A percentile compares a stretch with the other conserved stretches of the same genome.
Conservation (phyloP, 2,797 vertebrate species). For the Champsocephalus gunnari region DNA sequence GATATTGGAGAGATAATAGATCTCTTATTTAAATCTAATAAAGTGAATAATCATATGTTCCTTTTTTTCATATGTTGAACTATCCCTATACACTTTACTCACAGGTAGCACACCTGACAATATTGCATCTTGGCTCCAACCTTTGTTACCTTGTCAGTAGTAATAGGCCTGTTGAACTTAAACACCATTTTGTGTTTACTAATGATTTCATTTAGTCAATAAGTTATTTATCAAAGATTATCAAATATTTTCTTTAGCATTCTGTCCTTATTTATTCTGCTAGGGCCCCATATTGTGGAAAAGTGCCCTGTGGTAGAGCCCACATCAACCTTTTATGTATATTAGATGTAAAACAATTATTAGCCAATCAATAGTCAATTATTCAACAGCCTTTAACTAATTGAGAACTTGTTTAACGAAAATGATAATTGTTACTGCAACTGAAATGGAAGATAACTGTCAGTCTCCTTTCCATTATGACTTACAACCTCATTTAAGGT, state of each 20-base stretch:
- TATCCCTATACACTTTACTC: conserved; percentile 63
- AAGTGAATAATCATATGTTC: neutral
- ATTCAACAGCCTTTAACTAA: neutral
- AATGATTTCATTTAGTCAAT: neutral
- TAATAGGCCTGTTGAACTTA: neutral
- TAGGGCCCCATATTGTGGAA: neutral
- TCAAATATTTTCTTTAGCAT: neutral
- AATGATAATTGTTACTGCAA: neutral
- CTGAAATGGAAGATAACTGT: neutral
- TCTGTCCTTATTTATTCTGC: neutral
- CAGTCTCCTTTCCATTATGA: neutral
- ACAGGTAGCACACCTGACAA: conserved; percentile 79
- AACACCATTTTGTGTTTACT: neutral
- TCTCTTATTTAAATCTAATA: neutral
- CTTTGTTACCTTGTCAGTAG: conserved; percentile 35
- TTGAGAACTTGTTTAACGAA: neutral
- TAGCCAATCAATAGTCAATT: neutral
- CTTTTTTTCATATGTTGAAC: neutral
- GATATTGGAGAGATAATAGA: neutral
- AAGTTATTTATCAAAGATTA: neutral
- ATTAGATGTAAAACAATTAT: neutral
- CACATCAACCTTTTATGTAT: neutral
- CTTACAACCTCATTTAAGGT: no score
- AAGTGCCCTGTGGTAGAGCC: neutral
- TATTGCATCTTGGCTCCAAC: conserved; percentile 80